Conservation (phyloP, 2,888 invertebrate genomes). For the Andricus curvator region DNA sequence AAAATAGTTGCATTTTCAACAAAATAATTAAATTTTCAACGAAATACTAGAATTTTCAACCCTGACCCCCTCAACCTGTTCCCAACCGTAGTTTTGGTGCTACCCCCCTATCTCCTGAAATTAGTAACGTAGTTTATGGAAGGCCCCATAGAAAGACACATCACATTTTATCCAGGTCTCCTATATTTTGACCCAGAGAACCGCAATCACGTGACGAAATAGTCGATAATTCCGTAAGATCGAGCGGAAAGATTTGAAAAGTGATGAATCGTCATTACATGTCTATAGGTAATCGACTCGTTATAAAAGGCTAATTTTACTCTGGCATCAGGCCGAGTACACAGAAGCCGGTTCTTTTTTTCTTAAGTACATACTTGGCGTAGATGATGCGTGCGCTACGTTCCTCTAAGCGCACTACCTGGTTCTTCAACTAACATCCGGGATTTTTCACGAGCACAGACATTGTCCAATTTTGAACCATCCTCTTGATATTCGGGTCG, state of each 20-base stretch:
- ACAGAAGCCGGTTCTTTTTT: slow-evolving; percentile 65
- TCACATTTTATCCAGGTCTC: background rate
- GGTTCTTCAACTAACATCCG: slow-evolving; percentile 43
- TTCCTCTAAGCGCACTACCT: slow-evolving; percentile 54
- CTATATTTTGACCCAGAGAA: background rate
- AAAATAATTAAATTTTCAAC: too few relatives aligned
- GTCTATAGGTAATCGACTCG: slow-evolving; percentile 71
- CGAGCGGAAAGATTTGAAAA: background rate
- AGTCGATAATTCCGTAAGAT: background rate
- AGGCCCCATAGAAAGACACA: background rate
- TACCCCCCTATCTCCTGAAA: too few relatives aligned
- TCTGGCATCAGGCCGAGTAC: slow-evolving; percentile 72
- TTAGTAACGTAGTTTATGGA: too few relatives aligned
- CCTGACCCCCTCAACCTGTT: too few relatives aligned
- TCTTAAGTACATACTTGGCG: slow-evolving; percentile 68
- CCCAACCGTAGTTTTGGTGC: too few relatives aligned
- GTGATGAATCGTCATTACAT: slow-evolving; percentile 43
- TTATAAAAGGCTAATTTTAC: slow-evolving; percentile 70
- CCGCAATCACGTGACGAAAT: background rate
- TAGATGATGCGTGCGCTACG: slow-evolving; percentile 40
- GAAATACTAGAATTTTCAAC: too few relatives aligned
- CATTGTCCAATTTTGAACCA: slow-evolving; percentile 27
- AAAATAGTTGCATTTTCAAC: too few relatives aligned
- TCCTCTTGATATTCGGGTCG: slow-evolving; percentile 10
- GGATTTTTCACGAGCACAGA: slow-evolving; percentile 43